Conservation (phyloP, 2,113 vertebrate genomes). For the Elachura formosa region DNA sequence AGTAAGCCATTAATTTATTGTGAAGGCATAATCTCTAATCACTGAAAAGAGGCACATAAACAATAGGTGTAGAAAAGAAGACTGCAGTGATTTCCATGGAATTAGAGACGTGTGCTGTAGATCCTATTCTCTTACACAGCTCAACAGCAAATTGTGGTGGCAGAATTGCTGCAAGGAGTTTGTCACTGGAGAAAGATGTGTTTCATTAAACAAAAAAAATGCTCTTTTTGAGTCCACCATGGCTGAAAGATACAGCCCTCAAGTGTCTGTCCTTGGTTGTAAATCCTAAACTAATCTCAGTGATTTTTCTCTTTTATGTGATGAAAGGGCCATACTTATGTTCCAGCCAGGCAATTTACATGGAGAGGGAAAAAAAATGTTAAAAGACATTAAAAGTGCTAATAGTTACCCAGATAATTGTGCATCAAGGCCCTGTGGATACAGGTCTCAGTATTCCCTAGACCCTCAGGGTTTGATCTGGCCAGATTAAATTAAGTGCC, state of each 20-base stretch:
- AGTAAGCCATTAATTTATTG: not conserved
- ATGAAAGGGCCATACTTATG: not conserved
- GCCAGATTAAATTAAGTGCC: not conserved
- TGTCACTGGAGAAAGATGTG: not conserved
- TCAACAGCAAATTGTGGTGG: not conserved
- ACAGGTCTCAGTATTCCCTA: not conserved
- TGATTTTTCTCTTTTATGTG: not conserved
- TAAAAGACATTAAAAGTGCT: not conserved
- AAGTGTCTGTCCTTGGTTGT: not conserved
- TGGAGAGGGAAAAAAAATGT: not conserved
- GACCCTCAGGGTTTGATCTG: not conserved
- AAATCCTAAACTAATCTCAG: not conserved
- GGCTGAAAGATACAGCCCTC: not conserved
- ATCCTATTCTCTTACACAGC: not conserved
- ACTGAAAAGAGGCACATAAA: not conserved
- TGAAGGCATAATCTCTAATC: not conserved
- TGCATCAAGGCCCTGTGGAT: not conserved
- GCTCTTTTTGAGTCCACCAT: not conserved
- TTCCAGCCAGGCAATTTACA: not conserved
- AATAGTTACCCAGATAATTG: not conserved
- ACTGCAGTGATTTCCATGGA: not conserved
- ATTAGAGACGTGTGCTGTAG: not conserved
- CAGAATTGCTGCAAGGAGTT: not conserved
- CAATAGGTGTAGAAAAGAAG: not conserved
- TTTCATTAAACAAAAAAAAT: not conserved